A percentile compares a stretch with the other conserved stretches of the same genome.
phyloP scores from a whole-genome alignment of 2,113 vertebrate genomes.

The Peucedramus taeniatus region DNA sequence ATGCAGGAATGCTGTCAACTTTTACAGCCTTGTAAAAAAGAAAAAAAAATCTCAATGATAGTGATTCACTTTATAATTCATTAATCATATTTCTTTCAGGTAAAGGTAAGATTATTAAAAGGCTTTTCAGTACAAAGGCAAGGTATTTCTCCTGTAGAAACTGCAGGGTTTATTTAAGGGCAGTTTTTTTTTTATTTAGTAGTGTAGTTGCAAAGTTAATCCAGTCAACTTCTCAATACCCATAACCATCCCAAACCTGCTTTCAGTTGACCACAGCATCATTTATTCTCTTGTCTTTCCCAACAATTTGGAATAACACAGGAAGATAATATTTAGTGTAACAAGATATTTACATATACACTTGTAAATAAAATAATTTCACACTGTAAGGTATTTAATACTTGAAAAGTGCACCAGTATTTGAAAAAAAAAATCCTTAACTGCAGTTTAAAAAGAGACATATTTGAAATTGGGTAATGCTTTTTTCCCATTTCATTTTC shows the following conservation, averaged over 20 bases:
- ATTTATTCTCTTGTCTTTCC: neutral
- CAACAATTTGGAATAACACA: neutral
- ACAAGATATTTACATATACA: neutral
- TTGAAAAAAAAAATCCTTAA: neutral
- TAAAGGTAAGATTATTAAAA: neutral
- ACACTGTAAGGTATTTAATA: neutral
- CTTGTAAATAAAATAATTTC: neutral
- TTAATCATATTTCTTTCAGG: neutral
- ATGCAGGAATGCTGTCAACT: neutral
- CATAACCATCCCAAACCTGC: neutral
- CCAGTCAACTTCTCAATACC: neutral
- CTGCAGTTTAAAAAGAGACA: neutral
- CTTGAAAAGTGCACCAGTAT: neutral
- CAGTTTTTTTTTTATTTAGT: neutral
- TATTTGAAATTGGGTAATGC: neutral
- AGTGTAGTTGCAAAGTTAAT: neutral
- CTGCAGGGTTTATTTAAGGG: neutral
- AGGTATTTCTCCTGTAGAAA: neutral
- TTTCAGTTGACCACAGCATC: neutral
- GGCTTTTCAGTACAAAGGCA: neutral
- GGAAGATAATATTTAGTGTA: neutral
- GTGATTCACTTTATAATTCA: neutral
- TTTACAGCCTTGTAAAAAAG: neutral
- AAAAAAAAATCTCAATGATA: neutral
- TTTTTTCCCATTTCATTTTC: neutral